phyloP scores from a whole-genome alignment of 2,888 invertebrate genomes.

The Lasioglossum lativentre region DNA sequence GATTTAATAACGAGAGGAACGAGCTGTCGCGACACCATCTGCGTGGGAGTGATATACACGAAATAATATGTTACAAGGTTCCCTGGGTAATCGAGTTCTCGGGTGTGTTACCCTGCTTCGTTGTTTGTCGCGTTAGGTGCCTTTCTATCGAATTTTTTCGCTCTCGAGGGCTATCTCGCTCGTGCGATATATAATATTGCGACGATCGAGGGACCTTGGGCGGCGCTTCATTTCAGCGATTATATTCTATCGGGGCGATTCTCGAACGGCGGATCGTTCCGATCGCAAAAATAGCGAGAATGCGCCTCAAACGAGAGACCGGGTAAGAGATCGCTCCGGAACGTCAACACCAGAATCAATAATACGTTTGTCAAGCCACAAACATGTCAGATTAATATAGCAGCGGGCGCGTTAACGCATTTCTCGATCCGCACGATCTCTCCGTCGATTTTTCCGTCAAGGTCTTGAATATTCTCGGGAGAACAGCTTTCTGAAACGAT shows the following conservation, averaged over 20 bases:
- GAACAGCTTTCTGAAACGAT: background rate
- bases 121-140: constrained; percentile 45
- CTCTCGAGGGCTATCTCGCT: background rate
- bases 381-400: background rate
- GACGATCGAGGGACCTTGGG: constrained; percentile 11
- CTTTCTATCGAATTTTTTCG: constrained; percentile 15
- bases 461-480: constrained; percentile 10
- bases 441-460: constrained; percentile 11
- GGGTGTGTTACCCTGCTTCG: constrained; percentile 43
- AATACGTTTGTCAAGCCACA: background rate
- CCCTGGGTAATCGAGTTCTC: constrained; percentile 46
- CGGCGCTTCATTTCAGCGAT: constrained; percentile 45
- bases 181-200: background rate
- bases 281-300: background rate
- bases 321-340: background rate
- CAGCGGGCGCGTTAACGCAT: constrained; percentile 50
- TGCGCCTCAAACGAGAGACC: background rate
- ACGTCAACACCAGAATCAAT: background rate
- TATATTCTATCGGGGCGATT: constrained; percentile 24
- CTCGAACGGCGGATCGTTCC: background rate
- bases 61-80: constrained; percentile 70
- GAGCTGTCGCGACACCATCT: constrained; percentile 12
- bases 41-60: constrained; percentile 67
- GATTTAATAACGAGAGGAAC: constrained; percentile 18
- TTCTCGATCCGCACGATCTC: background rate